phyloP scores from a whole-genome alignment of 2,888 invertebrate species.

The Gymnoscelis rufifasciata region DNA sequence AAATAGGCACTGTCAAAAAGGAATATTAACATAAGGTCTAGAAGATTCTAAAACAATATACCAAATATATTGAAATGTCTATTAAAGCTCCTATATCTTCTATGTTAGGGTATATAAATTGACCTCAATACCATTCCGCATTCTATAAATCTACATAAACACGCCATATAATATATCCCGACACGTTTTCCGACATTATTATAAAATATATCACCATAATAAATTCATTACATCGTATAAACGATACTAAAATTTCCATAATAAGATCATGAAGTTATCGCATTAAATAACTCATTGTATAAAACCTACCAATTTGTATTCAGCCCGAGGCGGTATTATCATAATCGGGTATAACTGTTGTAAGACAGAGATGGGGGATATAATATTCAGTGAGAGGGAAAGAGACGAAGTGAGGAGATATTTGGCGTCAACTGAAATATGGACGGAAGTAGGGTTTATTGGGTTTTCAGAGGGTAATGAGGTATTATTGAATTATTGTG shows the following conservation, averaged over 20 bases:
- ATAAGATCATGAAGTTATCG: constrained; percentile 47
- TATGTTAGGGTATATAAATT: too few relatives aligned
- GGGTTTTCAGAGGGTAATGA: constrained; percentile 47
- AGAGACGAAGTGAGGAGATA: constrained; percentile 31
- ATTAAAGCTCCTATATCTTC: too few relatives aligned
- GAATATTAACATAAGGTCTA: too few relatives aligned
- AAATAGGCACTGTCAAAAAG: too few relatives aligned
- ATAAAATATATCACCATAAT: constrained; percentile 31
- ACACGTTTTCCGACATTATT: constrained; percentile 19
- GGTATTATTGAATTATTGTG: constrained; percentile 30
- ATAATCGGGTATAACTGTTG: constrained; percentile 51
- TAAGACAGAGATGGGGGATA: constrained; percentile 33
- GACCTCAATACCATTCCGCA: too few relatives aligned
- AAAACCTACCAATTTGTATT: constrained; percentile 74
- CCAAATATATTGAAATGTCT: too few relatives aligned
- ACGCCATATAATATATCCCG: constrained; percentile 13
- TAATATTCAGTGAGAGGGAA: constrained; percentile 22
- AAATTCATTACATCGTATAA: constrained; percentile 34
- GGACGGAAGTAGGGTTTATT: constrained; percentile 57
- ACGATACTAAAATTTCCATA: constrained; percentile 38
- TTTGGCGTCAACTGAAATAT: constrained; percentile 43
- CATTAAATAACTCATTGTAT: constrained; percentile 71
- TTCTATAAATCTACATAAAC: constrained; percentile 8
- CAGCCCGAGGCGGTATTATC: constrained; percentile 56
- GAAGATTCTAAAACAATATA: too few relatives aligned